phyloP scores from a whole-genome alignment of 2,113 vertebrate species.

The Odontophorus gujanensis region DNA sequence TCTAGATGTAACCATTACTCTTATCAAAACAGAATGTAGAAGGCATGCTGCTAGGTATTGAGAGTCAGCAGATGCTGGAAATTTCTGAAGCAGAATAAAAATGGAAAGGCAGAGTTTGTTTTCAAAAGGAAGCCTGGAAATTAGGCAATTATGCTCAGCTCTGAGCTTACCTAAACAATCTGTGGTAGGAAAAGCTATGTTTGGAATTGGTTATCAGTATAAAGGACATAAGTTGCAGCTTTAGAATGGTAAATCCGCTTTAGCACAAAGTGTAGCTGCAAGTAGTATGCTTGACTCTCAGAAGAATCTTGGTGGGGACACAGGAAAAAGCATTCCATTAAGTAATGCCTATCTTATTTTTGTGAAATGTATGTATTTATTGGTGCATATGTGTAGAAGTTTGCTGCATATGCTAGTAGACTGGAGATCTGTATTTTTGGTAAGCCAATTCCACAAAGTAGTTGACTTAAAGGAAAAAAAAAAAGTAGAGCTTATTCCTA shows the following conservation, averaged over 20 bases:
- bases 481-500: background rate
- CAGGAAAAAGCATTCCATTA: background rate
- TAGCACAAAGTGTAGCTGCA: background rate
- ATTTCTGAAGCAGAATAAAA: conserved; percentile 4
- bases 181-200: background rate
- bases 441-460: background rate
- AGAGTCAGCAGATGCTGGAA: background rate
- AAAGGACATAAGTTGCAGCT: background rate
- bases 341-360: background rate
- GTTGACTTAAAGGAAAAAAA: background rate
- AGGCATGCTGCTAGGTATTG: background rate
- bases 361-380: background rate
- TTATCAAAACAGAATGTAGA: background rate
- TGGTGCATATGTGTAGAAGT: background rate
- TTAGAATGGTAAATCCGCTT: background rate
- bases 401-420: accelerated
- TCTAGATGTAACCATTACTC: background rate
- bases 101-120: background rate
- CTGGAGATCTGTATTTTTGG: background rate
- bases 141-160: conserved; percentile 10
- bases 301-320: background rate
- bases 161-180: background rate
- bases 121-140: conserved; percentile 9
- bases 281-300: background rate
- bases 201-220: background rate